Evolutionary conservation across 1,140 invertebrate genomes (phyloP), one percentile per base, ranked within the genome.

Genomic region (Rhizoglyphus robini): DNA sequence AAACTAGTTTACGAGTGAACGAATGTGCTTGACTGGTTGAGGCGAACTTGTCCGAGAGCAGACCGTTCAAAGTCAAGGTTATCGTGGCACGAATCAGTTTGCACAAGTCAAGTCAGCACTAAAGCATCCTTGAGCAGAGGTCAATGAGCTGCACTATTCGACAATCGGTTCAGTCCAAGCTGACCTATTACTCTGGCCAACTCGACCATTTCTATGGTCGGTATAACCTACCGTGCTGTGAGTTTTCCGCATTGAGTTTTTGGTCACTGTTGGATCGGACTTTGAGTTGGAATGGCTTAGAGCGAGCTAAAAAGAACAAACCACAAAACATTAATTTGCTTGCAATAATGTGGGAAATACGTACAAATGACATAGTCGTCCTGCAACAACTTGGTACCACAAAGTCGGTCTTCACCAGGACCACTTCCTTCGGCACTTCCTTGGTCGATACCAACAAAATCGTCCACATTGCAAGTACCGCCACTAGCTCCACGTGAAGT

Each of bases 381-480:
- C 15, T 71, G 69, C 18, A 69, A 49, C 2, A 72, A 46, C 47
- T 67, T 70, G 18, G 68, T 70, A 13, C 70, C 70, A 49, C 70
- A 72, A 67, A 72, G 69, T 29, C 70, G n/a, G 48, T 73, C 72
- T 59, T 73, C 71, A 34, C 72, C 72, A 13, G 71, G 66, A 36
- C 71, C 72, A 46, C 66, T 63, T 4, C 72, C 72, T 60, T 71
- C 70, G 38, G 64, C 62, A 4, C 69, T 70, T 18, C 72, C 72
- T 54, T 72, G 71, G 54, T 72, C 71, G 18, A 73, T 71, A 11
- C 72, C 72, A n/a, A 73, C 54, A 36, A 72, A 73, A 54, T 73
- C 72, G 29, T 73, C 72, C 3, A 68, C 68, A 30, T 71, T 71
- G 65, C 72, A 73, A 23, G 68, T 66, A 29, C 69, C 66, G 5